Percentiles rank a stretch among this genome's conserved stretches.
Evolutionary conservation across 2,888 invertebrate species (phyloP).

Genomic region (Poecilobothrus nobilitatus): DNA sequence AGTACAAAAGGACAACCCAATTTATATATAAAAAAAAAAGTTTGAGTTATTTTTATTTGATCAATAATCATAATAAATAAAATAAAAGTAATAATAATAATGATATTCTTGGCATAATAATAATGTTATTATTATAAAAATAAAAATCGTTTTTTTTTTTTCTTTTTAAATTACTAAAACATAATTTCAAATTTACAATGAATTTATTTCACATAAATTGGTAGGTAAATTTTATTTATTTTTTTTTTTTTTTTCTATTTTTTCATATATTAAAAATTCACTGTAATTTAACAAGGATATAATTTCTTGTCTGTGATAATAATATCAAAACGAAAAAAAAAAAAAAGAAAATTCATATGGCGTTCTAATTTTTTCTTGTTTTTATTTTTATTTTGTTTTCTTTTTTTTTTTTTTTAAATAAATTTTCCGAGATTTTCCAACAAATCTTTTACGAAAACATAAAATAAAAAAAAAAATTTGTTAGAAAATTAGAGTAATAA

Average conservation of each 20-base stretch:
- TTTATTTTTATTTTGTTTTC: no score
- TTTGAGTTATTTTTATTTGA: background rate
- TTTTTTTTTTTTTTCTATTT: background rate
- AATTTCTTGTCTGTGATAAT: background rate
- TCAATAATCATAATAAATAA: no score
- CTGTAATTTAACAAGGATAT: background rate
- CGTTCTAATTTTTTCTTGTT: background rate
- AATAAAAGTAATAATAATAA: background rate
- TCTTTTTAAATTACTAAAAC: background rate
- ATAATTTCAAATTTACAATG: background rate
- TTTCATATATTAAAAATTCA: no score
- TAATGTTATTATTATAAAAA: background rate
- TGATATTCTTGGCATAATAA: background rate
- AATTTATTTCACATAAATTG: conserved; percentile 6
- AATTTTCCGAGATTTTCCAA: background rate
- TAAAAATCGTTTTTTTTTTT: background rate
- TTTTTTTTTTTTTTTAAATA: background rate
- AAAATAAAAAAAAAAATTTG: background rate
- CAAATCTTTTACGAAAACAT: background rate
- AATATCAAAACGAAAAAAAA: background rate
- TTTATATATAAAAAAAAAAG: background rate
- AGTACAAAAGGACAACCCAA: no score
- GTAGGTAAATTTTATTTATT: background rate
- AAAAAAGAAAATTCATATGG: background rate
- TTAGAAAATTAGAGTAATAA: background rate